These are phyloP conservation scores for Pachycephala philippinensis DNA, from an alignment of 2,113 vertebrate species.

Conservation along the genomic window DNA sequence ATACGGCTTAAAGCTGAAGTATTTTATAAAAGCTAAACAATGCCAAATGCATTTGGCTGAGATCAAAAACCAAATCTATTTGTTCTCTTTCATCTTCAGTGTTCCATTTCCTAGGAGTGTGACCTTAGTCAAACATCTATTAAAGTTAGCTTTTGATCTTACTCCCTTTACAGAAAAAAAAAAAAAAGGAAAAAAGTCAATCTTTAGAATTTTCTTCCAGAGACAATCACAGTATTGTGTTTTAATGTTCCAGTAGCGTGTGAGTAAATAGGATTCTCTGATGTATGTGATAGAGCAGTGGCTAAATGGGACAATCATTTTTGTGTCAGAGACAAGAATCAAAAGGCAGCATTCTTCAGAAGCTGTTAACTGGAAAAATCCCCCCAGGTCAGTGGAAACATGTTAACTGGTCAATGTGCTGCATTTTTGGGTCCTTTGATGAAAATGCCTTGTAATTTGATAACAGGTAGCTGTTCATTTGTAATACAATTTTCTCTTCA, in stretches of 20 bases:
- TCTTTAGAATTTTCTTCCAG: conserved; percentile 69
- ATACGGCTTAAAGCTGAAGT: conserved; percentile 66
- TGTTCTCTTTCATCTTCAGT: conserved; percentile 79
- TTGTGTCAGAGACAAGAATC: conserved; percentile 73
- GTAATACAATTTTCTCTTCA: conserved; percentile 60
- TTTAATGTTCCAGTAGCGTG: conserved; percentile 66
- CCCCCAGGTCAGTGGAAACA: conserved; percentile 61
- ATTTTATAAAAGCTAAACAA: conserved; percentile 81
- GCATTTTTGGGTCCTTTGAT: conserved; percentile 66
- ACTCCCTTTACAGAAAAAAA: conserved; percentile 19
- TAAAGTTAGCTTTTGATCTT: conserved; percentile 79
- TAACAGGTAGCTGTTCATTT: conserved; percentile 66
- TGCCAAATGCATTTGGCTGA: conserved; percentile 78
- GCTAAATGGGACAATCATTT: conserved; percentile 76
- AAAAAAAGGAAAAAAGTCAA: conserved; percentile 50
- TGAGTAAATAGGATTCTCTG: conserved; percentile 79
- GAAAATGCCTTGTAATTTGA: conserved; percentile 71
- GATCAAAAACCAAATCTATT: conserved; percentile 74
- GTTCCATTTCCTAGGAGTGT: conserved; percentile 81
- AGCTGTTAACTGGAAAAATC: conserved; percentile 69
- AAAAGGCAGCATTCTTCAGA: conserved; percentile 75
- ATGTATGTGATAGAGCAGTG: conserved; percentile 69
- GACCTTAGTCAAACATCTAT: conserved; percentile 85
- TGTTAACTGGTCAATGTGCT: conserved; percentile 58
- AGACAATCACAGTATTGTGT: conserved; percentile 78